phyloP scores from a whole-genome alignment of 53 echinoderm and acorn worm genomes.

The Hippasteria phrygiana region DNA sequence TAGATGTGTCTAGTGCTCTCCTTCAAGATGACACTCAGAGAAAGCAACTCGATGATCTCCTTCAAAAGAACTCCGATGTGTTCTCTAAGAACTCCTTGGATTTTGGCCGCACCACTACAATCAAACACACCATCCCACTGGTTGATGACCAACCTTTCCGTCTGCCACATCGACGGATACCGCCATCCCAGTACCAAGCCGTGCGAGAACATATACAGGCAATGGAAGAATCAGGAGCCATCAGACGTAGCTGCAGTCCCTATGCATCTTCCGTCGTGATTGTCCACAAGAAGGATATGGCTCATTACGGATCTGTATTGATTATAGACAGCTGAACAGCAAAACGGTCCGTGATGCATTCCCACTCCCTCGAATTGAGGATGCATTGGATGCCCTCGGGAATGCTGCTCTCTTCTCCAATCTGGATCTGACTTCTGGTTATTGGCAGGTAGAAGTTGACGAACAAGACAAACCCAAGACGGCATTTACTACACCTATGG shows the following conservation, averaged over 20 bases:
- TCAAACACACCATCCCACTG: conserved; percentile 37
- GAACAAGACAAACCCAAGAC: conserved; percentile 58
- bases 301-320: conserved; percentile 30
- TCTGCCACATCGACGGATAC: conserved; percentile 41
- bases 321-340: too few relatives aligned
- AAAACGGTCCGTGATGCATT: conserved; percentile 38
- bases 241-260: conserved; percentile 31
- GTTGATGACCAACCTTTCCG: conserved; percentile 46
- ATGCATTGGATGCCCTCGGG: conserved; percentile 45
- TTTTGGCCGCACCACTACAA: conserved; percentile 22
- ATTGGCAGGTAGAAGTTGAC: too few relatives aligned
- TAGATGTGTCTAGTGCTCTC: not conserved
- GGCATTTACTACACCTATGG: conserved; percentile 61
- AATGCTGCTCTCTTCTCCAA: conserved; percentile 34
- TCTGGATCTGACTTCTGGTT: conserved; percentile 39
- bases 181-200: conserved; percentile 51
- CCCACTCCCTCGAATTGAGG: conserved; percentile 55
- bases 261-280: conserved; percentile 49
- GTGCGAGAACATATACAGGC: conserved; percentile 29
- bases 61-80: conserved; percentile 10
- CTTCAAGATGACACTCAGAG: conserved; percentile 17
- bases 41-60: conserved; percentile 12
- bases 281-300: conserved; percentile 52
- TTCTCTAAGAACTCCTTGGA: conserved; percentile 9
- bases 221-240: conserved; percentile 45